These are phyloP conservation scores for Sylvicapra grimmia DNA, from an alignment of 2,113 vertebrate genomes.

Conservation along the genomic window DNA sequence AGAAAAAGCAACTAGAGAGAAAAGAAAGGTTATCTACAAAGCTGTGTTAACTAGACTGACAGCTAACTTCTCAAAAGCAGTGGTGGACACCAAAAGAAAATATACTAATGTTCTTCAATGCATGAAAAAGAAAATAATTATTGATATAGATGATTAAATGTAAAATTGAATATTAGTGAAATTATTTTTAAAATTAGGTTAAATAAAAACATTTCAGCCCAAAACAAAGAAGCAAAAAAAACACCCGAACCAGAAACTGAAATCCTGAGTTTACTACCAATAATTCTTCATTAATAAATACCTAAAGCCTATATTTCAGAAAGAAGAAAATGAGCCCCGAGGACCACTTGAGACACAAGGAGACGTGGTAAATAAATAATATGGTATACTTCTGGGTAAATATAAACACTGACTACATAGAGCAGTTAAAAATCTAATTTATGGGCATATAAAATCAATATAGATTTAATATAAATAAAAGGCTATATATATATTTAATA, in stretches of 20 bases:
- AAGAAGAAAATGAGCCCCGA: neutral
- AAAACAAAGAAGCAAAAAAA: neutral
- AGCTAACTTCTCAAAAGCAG: neutral
- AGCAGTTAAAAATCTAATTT: neutral
- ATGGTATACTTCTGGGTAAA: neutral
- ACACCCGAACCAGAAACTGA: neutral
- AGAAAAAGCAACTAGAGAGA: neutral
- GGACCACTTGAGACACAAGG: neutral
- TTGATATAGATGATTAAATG: neutral
- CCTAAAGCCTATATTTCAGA: neutral
- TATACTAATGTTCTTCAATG: neutral
- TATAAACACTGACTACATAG: neutral
- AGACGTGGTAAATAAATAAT: neutral
- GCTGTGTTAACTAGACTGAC: neutral
- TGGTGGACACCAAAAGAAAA: neutral
- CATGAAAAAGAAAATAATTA: neutral
- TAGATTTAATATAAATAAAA: neutral
- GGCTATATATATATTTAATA: neutral
- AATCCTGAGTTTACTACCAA: neutral
- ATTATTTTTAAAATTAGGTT: neutral
- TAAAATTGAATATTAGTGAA: neutral
- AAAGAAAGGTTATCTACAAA: neutral
- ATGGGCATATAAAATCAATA: neutral
- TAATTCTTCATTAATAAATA: neutral
- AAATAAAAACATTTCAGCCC: neutral